These are phyloP conservation scores for Sphinx pinastri DNA, from an alignment of 2,888 invertebrate species.

Conservation along the genomic window DNA sequence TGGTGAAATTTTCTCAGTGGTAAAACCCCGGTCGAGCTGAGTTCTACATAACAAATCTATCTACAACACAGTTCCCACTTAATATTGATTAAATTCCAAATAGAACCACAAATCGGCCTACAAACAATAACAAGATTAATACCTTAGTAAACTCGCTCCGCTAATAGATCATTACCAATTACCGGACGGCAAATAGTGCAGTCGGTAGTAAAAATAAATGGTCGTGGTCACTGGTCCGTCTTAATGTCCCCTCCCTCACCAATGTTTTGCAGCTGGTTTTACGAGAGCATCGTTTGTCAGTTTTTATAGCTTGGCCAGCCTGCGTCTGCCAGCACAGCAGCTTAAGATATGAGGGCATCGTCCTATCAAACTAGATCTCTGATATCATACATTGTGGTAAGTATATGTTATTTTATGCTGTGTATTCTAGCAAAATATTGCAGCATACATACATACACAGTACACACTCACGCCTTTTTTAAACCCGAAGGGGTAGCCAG, in stretches of 20 bases:
- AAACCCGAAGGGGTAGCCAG: no score
- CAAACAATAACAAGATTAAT: not conserved
- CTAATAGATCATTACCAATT: constrained; percentile 1
- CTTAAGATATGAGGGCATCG: constrained; percentile 29
- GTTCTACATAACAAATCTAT: no score
- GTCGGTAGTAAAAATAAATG: not conserved
- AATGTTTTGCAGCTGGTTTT: constrained; percentile 32
- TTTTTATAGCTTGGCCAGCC: constrained; percentile 35
- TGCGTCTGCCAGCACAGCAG: constrained; percentile 36
- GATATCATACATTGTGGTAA: constrained; percentile 13
- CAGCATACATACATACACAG: no score
- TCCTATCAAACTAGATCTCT: constrained; percentile 30
- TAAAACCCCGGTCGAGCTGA: no score
- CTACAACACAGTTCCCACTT: not conserved
- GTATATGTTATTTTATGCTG: no score
- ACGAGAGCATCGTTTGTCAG: constrained; percentile 34
- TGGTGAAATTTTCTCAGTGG: no score
- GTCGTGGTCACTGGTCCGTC: not conserved
- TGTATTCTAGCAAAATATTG: no score
- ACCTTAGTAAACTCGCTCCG: not conserved
- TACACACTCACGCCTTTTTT: no score
- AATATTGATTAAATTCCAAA: not conserved
- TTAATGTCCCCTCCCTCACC: not conserved
- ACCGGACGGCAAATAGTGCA: not conserved
- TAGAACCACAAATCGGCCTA: not conserved